phyloP scores from a whole-genome alignment of 2,888 invertebrate genomes.

The Cantharis flavilabris region DNA sequence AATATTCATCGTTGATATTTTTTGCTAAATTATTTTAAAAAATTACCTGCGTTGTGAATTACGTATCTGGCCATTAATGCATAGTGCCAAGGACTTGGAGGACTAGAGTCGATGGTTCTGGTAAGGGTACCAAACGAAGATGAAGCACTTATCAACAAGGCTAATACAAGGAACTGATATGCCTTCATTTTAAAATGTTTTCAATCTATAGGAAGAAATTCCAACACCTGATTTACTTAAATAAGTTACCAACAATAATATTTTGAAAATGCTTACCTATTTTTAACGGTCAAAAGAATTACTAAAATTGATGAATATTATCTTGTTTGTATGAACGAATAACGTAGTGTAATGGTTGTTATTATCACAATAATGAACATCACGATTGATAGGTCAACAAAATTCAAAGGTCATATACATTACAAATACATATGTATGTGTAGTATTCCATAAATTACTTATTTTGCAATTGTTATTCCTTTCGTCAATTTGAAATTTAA shows the following conservation, averaged over 20 bases:
- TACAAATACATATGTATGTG: background rate
- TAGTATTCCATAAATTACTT: background rate
- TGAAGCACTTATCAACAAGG: background rate
- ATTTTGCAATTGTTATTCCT: background rate
- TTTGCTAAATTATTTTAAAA: background rate
- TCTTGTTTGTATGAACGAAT: background rate
- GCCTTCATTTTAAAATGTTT: background rate
- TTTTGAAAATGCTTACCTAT: background rate
- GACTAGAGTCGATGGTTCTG: slow-evolving; percentile 43
- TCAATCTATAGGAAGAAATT: background rate
- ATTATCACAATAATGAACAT: background rate
- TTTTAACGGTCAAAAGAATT: background rate
- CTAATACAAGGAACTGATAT: background rate
- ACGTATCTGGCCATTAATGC: slow-evolving; percentile 75
- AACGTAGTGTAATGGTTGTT: background rate
- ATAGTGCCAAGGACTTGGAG: slow-evolving; percentile 65
- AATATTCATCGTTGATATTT: background rate
- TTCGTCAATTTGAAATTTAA: background rate
- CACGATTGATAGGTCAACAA: background rate
- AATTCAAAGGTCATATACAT: background rate
- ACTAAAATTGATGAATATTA: background rate
- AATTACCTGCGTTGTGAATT: slow-evolving; percentile 69
- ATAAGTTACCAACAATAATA: background rate
- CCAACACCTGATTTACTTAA: background rate
- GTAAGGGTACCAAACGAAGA: background rate